Percentiles rank a stretch among this genome's conserved stretches.
Evolutionary conservation across 2,888 invertebrate genomes (phyloP).

Genomic region (Balanococcus diminutus): DNA sequence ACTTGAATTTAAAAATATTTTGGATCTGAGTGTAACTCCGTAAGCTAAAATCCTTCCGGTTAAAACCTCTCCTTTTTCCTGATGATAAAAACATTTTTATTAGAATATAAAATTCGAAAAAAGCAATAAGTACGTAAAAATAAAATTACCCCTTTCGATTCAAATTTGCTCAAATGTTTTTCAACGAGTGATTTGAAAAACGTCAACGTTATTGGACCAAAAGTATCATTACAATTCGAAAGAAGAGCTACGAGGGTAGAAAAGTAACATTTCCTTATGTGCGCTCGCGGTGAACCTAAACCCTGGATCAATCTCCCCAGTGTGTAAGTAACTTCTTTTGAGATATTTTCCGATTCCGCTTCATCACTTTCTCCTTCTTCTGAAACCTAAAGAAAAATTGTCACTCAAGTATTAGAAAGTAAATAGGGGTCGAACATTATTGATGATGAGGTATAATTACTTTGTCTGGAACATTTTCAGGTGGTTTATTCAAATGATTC

Average conservation of each 20-base stretch:
- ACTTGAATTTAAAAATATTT: slow-evolving; percentile 60
- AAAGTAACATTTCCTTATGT: slow-evolving; percentile 55
- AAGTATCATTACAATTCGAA: neutral
- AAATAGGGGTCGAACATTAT: neutral
- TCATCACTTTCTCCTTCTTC: neutral
- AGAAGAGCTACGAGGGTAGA: slow-evolving; percentile 50
- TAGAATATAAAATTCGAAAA: neutral
- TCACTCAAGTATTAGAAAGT: too few species aligned
- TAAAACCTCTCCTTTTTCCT: slow-evolving; percentile 78
- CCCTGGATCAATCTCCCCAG: slow-evolving; percentile 74
- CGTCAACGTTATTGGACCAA: slow-evolving; percentile 40
- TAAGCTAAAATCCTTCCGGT: slow-evolving; percentile 75
- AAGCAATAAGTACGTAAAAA: neutral
- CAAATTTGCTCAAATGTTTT: slow-evolving; percentile 56
- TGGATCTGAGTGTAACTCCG: slow-evolving; percentile 73
- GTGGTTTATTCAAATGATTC: slow-evolving; percentile 50
- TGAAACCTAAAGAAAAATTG: neutral
- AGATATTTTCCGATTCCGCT: slow-evolving; percentile 48
- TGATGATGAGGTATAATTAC: neutral
- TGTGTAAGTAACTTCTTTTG: slow-evolving; percentile 70
- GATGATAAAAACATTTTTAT: slow-evolving; percentile 55
- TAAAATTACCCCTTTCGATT: slow-evolving; percentile 56
- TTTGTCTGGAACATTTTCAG: neutral
- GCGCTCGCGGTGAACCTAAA: slow-evolving; percentile 68
- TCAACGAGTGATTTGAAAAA: slow-evolving; percentile 56